phyloP scores from a whole-genome alignment of 2,888 invertebrate genomes.

The Drosophila anceps region DNA sequence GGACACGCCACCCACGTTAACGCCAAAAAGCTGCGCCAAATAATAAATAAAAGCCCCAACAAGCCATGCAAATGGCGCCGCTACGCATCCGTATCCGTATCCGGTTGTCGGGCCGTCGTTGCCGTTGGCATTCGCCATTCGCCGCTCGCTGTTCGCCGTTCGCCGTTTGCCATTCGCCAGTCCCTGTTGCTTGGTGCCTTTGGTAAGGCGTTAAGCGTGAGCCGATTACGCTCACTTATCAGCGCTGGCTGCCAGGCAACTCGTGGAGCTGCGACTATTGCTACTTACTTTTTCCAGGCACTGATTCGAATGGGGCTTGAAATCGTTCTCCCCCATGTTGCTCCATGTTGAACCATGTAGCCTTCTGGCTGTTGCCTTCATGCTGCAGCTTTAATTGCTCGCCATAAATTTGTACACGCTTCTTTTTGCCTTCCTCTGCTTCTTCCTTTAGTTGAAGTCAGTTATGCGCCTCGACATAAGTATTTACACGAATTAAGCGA shows the following conservation, averaged over 20 bases:
- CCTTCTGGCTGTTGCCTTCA: constrained; percentile 7
- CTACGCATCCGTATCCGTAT: constrained; percentile 64
- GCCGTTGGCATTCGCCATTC: constrained; percentile 15
- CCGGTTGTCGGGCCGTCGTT: constrained; percentile 33
- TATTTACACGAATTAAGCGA: constrained; percentile 28
- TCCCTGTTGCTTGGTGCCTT: constrained; percentile 3
- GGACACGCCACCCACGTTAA: constrained; percentile 10
- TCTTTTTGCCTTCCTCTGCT: neutral
- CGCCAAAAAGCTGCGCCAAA: constrained; percentile 44
- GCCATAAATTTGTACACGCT: constrained; percentile 63
- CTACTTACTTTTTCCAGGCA: constrained; percentile 43
- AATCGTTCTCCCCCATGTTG: neutral
- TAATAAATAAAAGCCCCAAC: constrained; percentile 67
- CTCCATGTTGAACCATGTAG: neutral
- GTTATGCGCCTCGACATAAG: constrained; percentile 29
- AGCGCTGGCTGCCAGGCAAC: constrained; percentile 43
- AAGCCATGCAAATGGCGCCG: constrained; percentile 62
- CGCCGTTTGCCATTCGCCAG: constrained; percentile 5
- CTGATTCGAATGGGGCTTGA: constrained; percentile 15
- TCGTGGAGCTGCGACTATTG: constrained; percentile 27
- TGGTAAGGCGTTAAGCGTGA: constrained; percentile 72
- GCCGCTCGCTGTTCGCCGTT: neutral
- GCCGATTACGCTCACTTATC: constrained; percentile 78
- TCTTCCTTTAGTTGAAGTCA: constrained; percentile 18
- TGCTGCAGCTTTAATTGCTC: constrained; percentile 67